Evolutionary conservation across 2,888 invertebrate species (phyloP), one percentile per base, ranked within the genome.

Genomic region (Chromoteleia sp.): DNA sequence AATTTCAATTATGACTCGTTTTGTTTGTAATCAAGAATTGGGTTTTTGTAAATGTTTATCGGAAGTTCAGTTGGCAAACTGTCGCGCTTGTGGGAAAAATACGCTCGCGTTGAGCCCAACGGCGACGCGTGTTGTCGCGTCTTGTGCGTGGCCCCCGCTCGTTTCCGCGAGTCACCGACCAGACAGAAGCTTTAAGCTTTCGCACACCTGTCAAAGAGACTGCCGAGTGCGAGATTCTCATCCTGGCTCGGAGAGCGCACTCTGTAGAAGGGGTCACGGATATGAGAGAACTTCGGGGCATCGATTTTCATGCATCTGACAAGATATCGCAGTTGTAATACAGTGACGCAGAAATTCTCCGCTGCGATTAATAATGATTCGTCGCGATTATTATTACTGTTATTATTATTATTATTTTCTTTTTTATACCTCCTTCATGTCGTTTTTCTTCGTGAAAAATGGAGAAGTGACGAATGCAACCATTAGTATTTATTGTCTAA

Each of bases 291-390:
- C 56, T 63, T 41, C 63, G 65, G 48, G 48, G 50, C 56, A 78
- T 78, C 63, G 77, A 78, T 70, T 71, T 78, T 71, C 63, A 54
- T 78, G 65, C 45, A 63, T 58, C 63, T 58, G 54, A 70, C 71
- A 78, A 63, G 63, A 77, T 61, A 56, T 63, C 33, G 39, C 43
- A 54, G 45, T 77, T 48, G 54, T 61, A 61, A 61, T 45, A 52
- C 41, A 14, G 30, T 50, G 14, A 15, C 2, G 68, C 43, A 54
- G 21, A 63, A 30, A 63, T 54, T 73, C 14, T 21, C 21, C 21
- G 8, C n/a, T 25, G 48, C 14, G n/a, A 43, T 17, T 52, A 65
- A 52, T 67, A 17, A 52, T 17, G 52, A 52, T 67, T 63, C 21
- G 48, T 19, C 45, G n/a, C 36, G 36, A 36, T 36, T 36, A n/a